Base-by-base conservation (phyloP, 2,888 invertebrate species). In the Ischnura elegans region DNA sequence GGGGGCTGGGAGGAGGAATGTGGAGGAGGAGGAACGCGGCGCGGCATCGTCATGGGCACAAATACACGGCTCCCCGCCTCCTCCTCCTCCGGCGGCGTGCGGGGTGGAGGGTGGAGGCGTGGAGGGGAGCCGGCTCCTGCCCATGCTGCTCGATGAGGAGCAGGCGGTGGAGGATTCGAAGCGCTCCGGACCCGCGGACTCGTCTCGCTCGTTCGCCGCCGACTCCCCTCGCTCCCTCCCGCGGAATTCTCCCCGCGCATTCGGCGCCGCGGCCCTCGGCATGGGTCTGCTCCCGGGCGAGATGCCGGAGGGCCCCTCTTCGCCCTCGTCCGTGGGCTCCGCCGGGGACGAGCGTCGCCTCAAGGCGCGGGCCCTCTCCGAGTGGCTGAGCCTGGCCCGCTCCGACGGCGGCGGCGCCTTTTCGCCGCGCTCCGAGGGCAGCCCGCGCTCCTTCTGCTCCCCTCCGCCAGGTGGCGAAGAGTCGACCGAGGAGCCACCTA, bases 311-410 rank as follows among this genome's bases (percentile, higher is more conserved):
- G 46, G 45, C 25, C 86, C 46, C 46, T 46, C 86, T 55, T 55
- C 55, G 19, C 87, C 25, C 76, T 76, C 87, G 10, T 61, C 87
- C 55, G n/a, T 55, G 93, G 61, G 47, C 25, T 51, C 93, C 45
- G 55, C 46, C 47, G 76, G 85, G 13, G 94, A 94, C 85, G 94
- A 95, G 93, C 95, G 95, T 95, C 95, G 94, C 84, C 94, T 96
- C 84, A 95, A 95, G 94, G 96, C 96, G 4, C 95, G 95, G 94
- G 95, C 95, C 90, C 95, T 96, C 87, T 95, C 96, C 46, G 97
- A 97, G 94, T 97, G 97, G 97, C 95, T 96, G 93, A 95, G 96
- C 51, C 96, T 96, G 90, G 96, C 96, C 36, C 95, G 96, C 95
- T 95, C 93, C 95, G 95, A 87, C 94, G 95, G 55, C 95, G 55